phyloP scores from a whole-genome alignment of 2,888 invertebrate genomes.

The Drosophila subquinaria region DNA sequence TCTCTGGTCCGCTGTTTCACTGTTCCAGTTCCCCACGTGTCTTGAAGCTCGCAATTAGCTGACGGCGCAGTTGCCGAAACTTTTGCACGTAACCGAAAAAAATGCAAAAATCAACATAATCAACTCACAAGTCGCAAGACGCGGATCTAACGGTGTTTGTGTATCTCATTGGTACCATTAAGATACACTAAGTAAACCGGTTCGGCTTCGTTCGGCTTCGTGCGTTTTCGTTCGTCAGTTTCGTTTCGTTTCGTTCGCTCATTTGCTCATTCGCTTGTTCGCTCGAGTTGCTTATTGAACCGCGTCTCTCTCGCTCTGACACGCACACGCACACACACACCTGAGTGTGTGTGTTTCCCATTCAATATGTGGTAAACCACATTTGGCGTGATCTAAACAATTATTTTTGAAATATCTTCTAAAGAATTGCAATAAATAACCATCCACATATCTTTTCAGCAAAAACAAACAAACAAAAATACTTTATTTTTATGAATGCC shows the following conservation, averaged over 20 bases:
- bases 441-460: constrained; percentile 35
- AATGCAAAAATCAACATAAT: constrained; percentile 68
- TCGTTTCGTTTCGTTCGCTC: constrained; percentile 20
- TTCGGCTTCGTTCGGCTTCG: constrained; percentile 52
- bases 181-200: constrained; percentile 61
- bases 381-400: constrained; percentile 42
- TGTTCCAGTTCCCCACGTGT: constrained; percentile 55
- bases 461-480: constrained; percentile 8
- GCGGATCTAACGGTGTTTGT: constrained; percentile 71
- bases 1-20: background rate
- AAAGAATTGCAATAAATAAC: constrained; percentile 48
- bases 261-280: constrained; percentile 29
- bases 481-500: constrained; percentile 26
- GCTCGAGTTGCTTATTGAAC: constrained; percentile 58
- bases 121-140: constrained; percentile 27
- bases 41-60: constrained; percentile 62
- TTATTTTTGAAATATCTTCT: constrained; percentile 31
- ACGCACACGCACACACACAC: background rate
- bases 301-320: constrained; percentile 30
- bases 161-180: constrained; percentile 54
- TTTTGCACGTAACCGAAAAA: constrained; percentile 64
- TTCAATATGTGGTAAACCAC: constrained; percentile 5
- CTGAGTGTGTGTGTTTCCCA: constrained; percentile 4
- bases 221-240: constrained; percentile 43
- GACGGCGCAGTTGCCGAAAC: constrained; percentile 48